phyloP scores from a whole-genome alignment of 1,140 invertebrate species.

The Dinothrombium tinctorium region DNA sequence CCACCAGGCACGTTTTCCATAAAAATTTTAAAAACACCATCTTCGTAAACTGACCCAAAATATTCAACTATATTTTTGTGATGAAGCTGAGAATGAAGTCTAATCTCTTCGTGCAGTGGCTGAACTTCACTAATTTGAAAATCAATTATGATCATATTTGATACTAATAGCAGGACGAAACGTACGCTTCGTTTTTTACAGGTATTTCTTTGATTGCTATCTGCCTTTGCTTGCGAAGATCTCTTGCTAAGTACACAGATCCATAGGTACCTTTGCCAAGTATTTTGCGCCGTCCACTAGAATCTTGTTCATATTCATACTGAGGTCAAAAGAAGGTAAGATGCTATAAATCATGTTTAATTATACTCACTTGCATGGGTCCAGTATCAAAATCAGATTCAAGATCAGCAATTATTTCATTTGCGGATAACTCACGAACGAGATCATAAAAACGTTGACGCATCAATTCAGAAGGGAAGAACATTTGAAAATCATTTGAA shows the following conservation, averaged over 20 bases:
- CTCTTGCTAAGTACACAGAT: constrained; percentile 75
- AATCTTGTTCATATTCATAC: constrained; percentile 92
- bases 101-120: constrained; percentile 92
- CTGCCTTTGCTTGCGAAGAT: constrained; percentile 76
- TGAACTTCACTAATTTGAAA: constrained; percentile 51
- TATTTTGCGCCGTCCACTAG: constrained; percentile 56
- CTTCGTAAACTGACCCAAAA: constrained; percentile 76
- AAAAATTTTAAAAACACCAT: constrained; percentile 84
- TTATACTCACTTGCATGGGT: constrained; percentile 33
- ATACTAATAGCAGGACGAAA: constrained; percentile 3
- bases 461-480: constrained; percentile 65
- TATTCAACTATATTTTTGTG: constrained; percentile 97
- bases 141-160: background rate
- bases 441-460: constrained; percentile 48
- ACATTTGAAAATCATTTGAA: constrained; percentile 97
- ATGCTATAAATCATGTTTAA: background rate
- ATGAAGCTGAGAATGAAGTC: constrained; percentile 78
- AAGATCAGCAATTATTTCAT: constrained; percentile 37
- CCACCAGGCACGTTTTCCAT: constrained; percentile 93
- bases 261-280: constrained; percentile 87
- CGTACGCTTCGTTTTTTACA: constrained; percentile 67
- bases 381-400: constrained; percentile 41
- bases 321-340: constrained; percentile 19
- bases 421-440: constrained; percentile 47
- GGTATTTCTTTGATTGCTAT: constrained; percentile 97